These are phyloP conservation scores for Ctenopoma multispine DNA, from an alignment of 2,797 vertebrate genomes.

Conservation along the genomic window DNA sequence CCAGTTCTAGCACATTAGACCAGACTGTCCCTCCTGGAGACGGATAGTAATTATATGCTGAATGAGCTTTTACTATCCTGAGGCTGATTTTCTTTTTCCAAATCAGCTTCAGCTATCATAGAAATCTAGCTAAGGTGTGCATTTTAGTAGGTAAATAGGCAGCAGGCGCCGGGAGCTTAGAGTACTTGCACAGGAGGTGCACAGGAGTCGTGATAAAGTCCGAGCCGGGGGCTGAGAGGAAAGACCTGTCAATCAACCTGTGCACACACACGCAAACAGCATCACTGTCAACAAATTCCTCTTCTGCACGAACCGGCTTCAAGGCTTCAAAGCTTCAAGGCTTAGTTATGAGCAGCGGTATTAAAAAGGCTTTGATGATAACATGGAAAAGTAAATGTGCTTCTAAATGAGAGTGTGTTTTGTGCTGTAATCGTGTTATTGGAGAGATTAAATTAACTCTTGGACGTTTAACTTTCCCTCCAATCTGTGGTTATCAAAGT, in stretches of 20 bases:
- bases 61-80: constrained; percentile 52
- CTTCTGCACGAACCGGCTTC: constrained; percentile 25
- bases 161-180: constrained; percentile 57
- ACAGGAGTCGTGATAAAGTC: constrained; percentile 63
- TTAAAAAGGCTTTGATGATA: constrained; percentile 55
- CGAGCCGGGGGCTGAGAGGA: constrained; percentile 30
- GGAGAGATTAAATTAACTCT: constrained; percentile 57
- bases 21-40: constrained; percentile 55
- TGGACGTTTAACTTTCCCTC: constrained; percentile 41
- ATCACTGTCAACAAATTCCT: constrained; percentile 24
- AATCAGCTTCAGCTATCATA: constrained; percentile 53
- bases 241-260: constrained; percentile 63
- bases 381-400: constrained; percentile 63
- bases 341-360: constrained; percentile 18
- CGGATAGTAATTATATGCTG: constrained; percentile 65
- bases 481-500: constrained; percentile 62
- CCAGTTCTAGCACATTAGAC: constrained; percentile 48
- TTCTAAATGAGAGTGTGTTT: constrained; percentile 35
- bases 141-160: constrained; percentile 60
- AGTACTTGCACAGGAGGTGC: constrained; percentile 35
- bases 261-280: neutral
- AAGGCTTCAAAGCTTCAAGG: constrained; percentile 38
- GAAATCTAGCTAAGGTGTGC: constrained; percentile 64
- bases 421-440: constrained; percentile 57
- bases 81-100: constrained; percentile 28